Evolutionary conservation across 2,888 invertebrate genomes (phyloP).

Genomic region (Tricholauxania praeusta): DNA sequence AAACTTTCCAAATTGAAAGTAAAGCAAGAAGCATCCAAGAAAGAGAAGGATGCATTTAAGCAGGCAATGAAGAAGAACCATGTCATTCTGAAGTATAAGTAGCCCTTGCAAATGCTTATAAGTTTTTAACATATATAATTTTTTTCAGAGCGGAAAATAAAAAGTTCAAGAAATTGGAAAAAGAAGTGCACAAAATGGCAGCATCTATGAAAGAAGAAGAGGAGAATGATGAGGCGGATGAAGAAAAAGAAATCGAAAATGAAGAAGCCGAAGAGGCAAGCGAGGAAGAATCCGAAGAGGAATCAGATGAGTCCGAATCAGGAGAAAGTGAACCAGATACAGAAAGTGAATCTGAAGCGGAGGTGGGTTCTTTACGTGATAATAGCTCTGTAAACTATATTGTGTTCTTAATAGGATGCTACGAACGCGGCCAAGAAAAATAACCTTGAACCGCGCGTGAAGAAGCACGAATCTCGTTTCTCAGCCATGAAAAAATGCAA

Average conservation of each 20-base stretch:
- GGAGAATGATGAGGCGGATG: slow-evolving; percentile 79
- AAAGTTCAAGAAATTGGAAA: slow-evolving; percentile 85
- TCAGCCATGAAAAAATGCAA: slow-evolving; percentile 89
- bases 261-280: slow-evolving; percentile 64
- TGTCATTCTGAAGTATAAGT: slow-evolving; percentile 74
- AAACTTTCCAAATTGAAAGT: slow-evolving; percentile 72
- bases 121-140: neutral
- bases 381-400: neutral
- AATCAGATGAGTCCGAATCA: slow-evolving; percentile 75
- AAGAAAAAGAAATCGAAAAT: slow-evolving; percentile 70
- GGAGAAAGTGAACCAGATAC: slow-evolving; percentile 70
- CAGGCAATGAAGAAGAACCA: slow-evolving; percentile 87
- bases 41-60: slow-evolving; percentile 82
- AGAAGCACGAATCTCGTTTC: slow-evolving; percentile 83
- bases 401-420: slow-evolving; percentile 70
- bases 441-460: slow-evolving; percentile 75
- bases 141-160: slow-evolving; percentile 78
- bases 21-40: slow-evolving; percentile 79
- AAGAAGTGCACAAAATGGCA: slow-evolving; percentile 93
- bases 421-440: slow-evolving; percentile 76
- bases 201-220: slow-evolving; percentile 85
- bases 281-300: slow-evolving; percentile 66
- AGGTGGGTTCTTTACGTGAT: slow-evolving; percentile 67
- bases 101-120: neutral
- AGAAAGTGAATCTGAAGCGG: slow-evolving; percentile 74